Evolutionary conservation across 1,140 invertebrate species (phyloP), one percentile per base, ranked within the genome.

Genomic region (Brachionus koreanus): DNA sequence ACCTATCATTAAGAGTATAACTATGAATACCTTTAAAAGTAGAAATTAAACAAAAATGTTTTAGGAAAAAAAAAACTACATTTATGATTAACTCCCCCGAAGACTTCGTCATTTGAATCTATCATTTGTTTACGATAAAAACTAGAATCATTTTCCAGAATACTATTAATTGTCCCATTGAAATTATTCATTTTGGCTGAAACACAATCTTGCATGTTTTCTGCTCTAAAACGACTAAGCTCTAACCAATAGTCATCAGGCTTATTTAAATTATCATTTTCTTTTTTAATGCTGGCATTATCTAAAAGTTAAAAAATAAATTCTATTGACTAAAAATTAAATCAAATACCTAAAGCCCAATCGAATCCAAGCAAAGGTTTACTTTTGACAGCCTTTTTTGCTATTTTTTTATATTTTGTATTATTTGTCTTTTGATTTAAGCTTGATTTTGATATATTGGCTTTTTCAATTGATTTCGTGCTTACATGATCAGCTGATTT

Each of bases 1-100:
- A 39, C 19, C 79, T 35, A 12, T 82, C 79, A 37, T 82, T 82
- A 3, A 82, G 16, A 6, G 57, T 67, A 39, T 52, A 82, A 46
- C 57, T 82, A 29, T 67, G 65, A 43, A 82, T 69, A 16, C 76
- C 76, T 81, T 76, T 12, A 57, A 76, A 76, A 61, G 29, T 16
- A 35, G 3, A 29, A 57, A 35, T 19, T 33, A n/a, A 19, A n/a
- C 0, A 23, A 76, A n/a, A 16, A 10, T 19, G 6, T 42, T 4
- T n/a, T 76, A 16, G 5, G 6, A 76, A 16, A 29, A 42, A 29
- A 42, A 25, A 12, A 76, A 1, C 5, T 77, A 79, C 76, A 79
- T 39, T 65, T 61, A 61, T 79, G 76, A 33, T 79, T 79, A 13
- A 57, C 29, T 79, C 39, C 49, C 3, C 57, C 76, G 6, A 37